These are phyloP conservation scores for Timema podura DNA, from an alignment of 2,888 invertebrate species.

Conservation along the genomic window DNA sequence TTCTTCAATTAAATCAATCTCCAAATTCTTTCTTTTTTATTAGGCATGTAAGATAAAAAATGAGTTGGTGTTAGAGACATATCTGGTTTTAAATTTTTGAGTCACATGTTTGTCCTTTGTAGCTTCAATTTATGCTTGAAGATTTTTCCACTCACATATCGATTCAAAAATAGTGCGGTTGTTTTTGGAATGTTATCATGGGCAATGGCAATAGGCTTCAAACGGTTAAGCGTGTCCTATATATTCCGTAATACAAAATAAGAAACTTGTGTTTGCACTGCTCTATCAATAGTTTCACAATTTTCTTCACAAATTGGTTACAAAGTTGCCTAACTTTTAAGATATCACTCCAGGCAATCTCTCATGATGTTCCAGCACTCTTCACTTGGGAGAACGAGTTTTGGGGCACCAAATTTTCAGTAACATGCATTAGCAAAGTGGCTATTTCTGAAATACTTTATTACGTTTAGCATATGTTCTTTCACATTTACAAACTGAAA, in stretches of 20 bases:
- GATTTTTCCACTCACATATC: background rate
- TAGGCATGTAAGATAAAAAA: background rate
- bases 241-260: background rate
- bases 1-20: background rate
- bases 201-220: constrained; percentile 6
- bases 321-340: background rate
- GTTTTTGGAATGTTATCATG: background rate
- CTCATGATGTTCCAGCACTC: background rate
- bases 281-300: background rate
- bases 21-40: background rate
- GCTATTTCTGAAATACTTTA: constrained; percentile 1
- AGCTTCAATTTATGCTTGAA: background rate
- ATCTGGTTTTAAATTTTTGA: background rate
- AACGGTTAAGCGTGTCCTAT: background rate
- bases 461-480: background rate
- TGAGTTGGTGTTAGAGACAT: background rate
- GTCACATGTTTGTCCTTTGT: background rate
- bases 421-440: constrained; percentile 12
- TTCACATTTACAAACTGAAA: background rate
- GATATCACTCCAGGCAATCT: background rate
- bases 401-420: background rate
- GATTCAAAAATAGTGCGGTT: background rate
- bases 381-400: too few relatives aligned
- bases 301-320: background rate
- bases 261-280: background rate